Conservation (phyloP, 2,113 vertebrate genomes). For the Rhynchomys soricoides region DNA sequence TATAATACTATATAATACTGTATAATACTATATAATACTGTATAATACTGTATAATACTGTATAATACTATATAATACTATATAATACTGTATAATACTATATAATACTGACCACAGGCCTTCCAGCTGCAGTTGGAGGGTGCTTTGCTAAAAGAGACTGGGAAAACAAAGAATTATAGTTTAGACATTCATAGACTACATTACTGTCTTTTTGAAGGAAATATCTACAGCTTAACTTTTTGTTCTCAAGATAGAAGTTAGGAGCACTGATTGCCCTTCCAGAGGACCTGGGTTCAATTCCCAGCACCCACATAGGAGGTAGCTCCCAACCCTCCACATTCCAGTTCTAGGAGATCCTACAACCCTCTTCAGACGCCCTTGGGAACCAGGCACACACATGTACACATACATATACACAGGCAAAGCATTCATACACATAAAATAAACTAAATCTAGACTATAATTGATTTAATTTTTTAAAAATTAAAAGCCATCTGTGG, state of each 20-base stretch:
- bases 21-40: too few species aligned
- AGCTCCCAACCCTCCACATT: background rate
- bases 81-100: too few species aligned
- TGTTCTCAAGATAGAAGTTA: background rate
- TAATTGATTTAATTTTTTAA: background rate
- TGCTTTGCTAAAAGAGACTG: slow-evolving; percentile 97
- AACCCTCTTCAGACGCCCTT: background rate
- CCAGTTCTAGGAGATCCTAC: background rate
- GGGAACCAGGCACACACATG: background rate
- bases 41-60: too few species aligned
- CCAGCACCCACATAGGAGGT: background rate
- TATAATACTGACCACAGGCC: slow-evolving; percentile 94
- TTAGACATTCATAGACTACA: slow-evolving; percentile 42
- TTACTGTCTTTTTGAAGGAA: background rate
- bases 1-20: too few species aligned
- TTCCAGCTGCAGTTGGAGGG: slow-evolving; percentile 93
- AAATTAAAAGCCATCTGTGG: background rate
- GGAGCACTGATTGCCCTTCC: background rate
- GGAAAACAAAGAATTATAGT: slow-evolving; percentile 72
- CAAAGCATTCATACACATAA: background rate
- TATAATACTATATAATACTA: too few species aligned
- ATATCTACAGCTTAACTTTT: background rate
- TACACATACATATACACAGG: background rate
- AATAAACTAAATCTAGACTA: background rate
- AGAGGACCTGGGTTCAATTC: background rate